These are phyloP conservation scores for Plecotus auritus DNA, from an alignment of 2,113 vertebrate genomes.

Conservation along the genomic window DNA sequence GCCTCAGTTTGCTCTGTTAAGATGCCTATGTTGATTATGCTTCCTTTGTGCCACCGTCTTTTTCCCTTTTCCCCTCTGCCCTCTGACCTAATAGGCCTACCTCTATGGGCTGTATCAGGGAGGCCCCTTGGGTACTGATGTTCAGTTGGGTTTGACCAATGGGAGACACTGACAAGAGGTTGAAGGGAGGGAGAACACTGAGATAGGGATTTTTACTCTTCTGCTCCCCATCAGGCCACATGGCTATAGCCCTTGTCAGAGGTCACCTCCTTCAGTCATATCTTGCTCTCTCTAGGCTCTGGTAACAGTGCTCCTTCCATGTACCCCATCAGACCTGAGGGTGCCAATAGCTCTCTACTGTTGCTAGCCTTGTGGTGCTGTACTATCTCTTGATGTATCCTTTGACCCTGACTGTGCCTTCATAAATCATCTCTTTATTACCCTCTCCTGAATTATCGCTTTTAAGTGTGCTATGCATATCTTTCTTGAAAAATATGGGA, in stretches of 20 bases:
- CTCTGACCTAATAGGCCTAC: not conserved
- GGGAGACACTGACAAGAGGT: not conserved
- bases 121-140: not conserved
- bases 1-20: not conserved
- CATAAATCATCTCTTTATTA: not conserved
- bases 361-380: fast-evolving
- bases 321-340: not conserved
- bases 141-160: not conserved
- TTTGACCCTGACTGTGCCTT: not conserved
- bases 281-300: not conserved
- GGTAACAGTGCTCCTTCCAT: not conserved
- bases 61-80: not conserved
- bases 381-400: not conserved
- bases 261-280: not conserved
- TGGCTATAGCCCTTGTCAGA: not conserved
- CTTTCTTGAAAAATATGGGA: not conserved
- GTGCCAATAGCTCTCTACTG: not conserved
- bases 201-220: not conserved
- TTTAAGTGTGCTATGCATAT: not conserved
- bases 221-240: not conserved
- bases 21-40: not conserved
- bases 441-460: not conserved
- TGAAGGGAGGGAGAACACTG: not conserved
- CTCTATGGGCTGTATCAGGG: not conserved
- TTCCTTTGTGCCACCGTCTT: not conserved